Base-by-base conservation (phyloP, 2,888 invertebrate species). In the Nipponacmea schrenckii region DNA sequence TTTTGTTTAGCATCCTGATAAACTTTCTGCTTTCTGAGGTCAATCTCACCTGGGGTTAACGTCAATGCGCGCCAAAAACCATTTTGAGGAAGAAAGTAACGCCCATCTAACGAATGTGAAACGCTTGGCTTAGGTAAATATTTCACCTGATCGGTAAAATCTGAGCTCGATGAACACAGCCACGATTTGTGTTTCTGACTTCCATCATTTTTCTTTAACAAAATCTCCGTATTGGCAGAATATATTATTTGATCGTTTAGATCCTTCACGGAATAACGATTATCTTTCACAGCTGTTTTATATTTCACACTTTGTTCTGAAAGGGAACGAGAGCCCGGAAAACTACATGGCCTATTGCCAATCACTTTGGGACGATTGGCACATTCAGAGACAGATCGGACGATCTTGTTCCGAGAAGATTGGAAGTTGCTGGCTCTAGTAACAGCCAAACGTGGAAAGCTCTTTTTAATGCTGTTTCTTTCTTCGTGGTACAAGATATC, bases 21-120 rank as follows among this genome's bases (percentile, higher is more conserved):
- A 24, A 80, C 81, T 67, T 77, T 71, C 39, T 77, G 74, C 48
- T 74, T 76, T 69, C 79, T 74, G 24, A 81, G 73, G 20, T 83
- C 82, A 66, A 79, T 62, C 67, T 84, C 82, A 0, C 80, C 81
- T 0, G 81, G 80, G 10, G 81, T 80, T 14, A 77, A 70, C 7
- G 80, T 74, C 8, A 77, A 73, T 10, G 78, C 77, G 3, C 79
- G 73, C 67, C 79, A 75, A 24, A 80, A 74, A 14, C 79, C 80
- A 46, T 79, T 79, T n/a, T 78, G 74, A 10, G 74, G 71, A 14
- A 76, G 72, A 62, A 72, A 69, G 69, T 64, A 71, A 10, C 73
- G 76, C 50, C 71, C 71, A 26, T 82, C 81, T 17, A 76, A 66
- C 15, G 74, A 68, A n/a, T 71, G 67, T 50, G 67, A 70, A 10